Evolutionary conservation across 2,888 invertebrate genomes (phyloP), one percentile per base, ranked within the genome.

Genomic region (Caenorhabditis sp.): DNA sequence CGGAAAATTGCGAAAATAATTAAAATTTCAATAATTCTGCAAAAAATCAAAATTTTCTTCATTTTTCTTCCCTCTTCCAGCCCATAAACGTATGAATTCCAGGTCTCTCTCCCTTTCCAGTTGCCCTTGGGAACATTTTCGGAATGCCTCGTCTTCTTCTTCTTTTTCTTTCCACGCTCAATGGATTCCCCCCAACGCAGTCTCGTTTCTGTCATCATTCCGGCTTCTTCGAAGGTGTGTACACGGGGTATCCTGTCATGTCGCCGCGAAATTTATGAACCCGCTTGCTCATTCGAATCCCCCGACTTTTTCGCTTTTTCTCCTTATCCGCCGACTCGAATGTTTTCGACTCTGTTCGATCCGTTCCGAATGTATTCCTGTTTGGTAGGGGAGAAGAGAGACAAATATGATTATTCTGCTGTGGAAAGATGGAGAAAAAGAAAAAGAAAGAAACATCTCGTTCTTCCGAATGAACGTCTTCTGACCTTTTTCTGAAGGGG

Each of bases 191-290:
- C 32, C 9, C 4, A 32, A 32, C 32, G 4, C 5, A 32, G n/a
- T n/a, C 32, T 32, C 32, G 5, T 9, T 32, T 13, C 40, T 40
- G 11, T 13, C 40, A 40, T 40, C 40, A 40, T 40, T 40, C 40
- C 13, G 40, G 40, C 40, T 6, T 4, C 32, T 32, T 32, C 40
- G 40, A 40, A 40, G 40, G 47, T 47, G 47, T 47, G 47, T 47
- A 3, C 13, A 9, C 13, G n/a, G 47, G 9, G 47, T 47, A 18
- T 69, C 68, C 68, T 69, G 68, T 58, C 68, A 53, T 32, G 51
- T n/a, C n/a, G n/a, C 51, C 56, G 26, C 47, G 40, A 70, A 70
- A 60, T 70, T 70, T 70, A 70, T 70, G 70, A 61, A 70, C 51
- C 44, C 47, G 28, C 8, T 47, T 32, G 32, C 9, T 4, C 5